These are phyloP conservation scores for Phania funesta DNA, from an alignment of 2,888 invertebrate species.

Conservation along the genomic window DNA sequence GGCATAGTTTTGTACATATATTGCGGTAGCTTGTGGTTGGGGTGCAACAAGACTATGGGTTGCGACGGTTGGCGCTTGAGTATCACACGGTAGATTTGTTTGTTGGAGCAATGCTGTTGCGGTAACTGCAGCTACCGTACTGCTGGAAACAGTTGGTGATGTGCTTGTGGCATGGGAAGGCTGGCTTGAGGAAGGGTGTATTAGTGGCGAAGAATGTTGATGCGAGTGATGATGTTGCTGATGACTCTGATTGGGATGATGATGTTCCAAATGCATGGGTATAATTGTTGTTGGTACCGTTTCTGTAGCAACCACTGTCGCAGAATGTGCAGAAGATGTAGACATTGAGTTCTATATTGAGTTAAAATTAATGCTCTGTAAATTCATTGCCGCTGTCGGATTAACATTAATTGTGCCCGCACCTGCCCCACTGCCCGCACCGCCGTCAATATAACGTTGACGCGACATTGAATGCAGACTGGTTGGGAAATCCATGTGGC, in stretches of 20 bases:
- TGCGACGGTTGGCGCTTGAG: conserved; percentile 60
- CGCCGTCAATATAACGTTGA: conserved; percentile 80
- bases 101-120: conserved; percentile 53
- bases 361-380: conserved; percentile 88
- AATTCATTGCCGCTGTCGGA: conserved; percentile 84
- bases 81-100: conserved; percentile 60
- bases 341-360: conserved; percentile 84
- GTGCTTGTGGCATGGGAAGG: conserved; percentile 31
- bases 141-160: conserved; percentile 51
- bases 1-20: conserved; percentile 67
- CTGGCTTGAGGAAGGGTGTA: conserved; percentile 24
- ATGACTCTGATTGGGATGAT: conserved; percentile 34
- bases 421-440: conserved; percentile 72
- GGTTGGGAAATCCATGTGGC: conserved; percentile 85
- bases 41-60: conserved; percentile 54
- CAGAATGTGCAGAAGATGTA: conserved; percentile 71
- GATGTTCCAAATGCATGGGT: conserved; percentile 60
- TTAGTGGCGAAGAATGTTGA: conserved; percentile 21
- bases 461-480: conserved; percentile 83
- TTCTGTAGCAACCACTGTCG: conserved; percentile 67
- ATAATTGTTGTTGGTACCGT: conserved; percentile 68
- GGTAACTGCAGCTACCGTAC: conserved; percentile 24
- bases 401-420: conserved; percentile 81
- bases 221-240: conserved; percentile 37
- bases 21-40: conserved; percentile 64